Evolutionary conservation across 1,140 invertebrate species (phyloP).

Genomic region (Zaprionus gabonicus): DNA sequence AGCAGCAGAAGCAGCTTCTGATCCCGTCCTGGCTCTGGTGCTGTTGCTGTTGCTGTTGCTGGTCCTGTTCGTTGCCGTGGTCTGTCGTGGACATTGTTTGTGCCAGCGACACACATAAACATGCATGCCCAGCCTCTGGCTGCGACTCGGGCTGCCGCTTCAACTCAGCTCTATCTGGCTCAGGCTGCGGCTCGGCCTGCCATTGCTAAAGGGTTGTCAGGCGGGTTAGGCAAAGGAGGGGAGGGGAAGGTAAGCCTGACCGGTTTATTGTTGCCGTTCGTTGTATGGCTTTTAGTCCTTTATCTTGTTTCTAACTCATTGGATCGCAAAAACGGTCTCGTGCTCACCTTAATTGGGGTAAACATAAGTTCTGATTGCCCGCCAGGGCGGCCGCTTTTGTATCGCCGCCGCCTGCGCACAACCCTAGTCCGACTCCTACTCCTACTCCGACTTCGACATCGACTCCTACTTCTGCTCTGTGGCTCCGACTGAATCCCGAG

Average conservation of each 20-base stretch:
- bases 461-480: not conserved
- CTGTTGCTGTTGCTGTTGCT: slow-evolving; percentile 4
- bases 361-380: slow-evolving; percentile 83
- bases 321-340: slow-evolving; percentile 83
- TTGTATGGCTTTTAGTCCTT: slow-evolving; percentile 74
- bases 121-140: slow-evolving; percentile 52
- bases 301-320: slow-evolving; percentile 83
- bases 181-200: slow-evolving; percentile 1
- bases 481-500: not conserved
- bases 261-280: slow-evolving; percentile 71
- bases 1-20: slow-evolving; percentile 5
- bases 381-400: slow-evolving; percentile 55
- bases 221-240: not conserved
- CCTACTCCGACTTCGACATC: not conserved
- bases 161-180: slow-evolving; percentile 3
- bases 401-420: not conserved
- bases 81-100: slow-evolving; percentile 60
- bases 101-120: slow-evolving; percentile 72
- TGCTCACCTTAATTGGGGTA: slow-evolving; percentile 83
- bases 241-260: slow-evolving; percentile 17
- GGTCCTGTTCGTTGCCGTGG: slow-evolving; percentile 6
- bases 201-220: not conserved
- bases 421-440: not conserved
- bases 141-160: slow-evolving; percentile 11
- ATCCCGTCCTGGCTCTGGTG: slow-evolving; percentile 2